Percentiles rank a stretch among this genome's conserved stretches.
phyloP scores from a whole-genome alignment of 2,113 vertebrate genomes.

The Martes martes region DNA sequence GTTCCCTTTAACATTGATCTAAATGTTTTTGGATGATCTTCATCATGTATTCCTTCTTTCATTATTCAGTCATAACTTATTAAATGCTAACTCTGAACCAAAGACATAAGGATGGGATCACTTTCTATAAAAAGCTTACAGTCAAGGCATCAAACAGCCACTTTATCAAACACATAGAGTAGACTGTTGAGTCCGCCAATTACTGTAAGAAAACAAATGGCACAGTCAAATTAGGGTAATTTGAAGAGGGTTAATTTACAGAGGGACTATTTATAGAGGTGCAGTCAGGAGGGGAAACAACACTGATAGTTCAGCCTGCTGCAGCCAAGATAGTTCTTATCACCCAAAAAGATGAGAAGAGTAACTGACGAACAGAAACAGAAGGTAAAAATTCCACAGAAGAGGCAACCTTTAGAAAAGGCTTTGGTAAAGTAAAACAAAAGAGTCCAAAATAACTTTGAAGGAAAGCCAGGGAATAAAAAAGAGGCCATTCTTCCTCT shows the following conservation, averaged over 20 bases:
- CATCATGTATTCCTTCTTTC: not conserved
- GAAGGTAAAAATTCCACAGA: not conserved
- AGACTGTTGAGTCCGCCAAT: not conserved
- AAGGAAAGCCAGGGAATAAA: not conserved
- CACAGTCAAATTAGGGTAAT: not conserved
- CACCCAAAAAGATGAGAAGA: not conserved
- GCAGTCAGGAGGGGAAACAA: not conserved
- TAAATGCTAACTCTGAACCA: not conserved
- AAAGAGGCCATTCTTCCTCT: not conserved
- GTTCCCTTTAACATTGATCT: not conserved
- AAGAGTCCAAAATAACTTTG: not conserved
- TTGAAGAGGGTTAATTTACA: not conserved
- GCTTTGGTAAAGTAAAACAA: not conserved
- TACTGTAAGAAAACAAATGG: not conserved
- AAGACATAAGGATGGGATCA: not conserved
- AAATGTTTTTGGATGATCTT: not conserved
- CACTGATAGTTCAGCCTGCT: not conserved
- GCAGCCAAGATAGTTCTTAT: not conserved
- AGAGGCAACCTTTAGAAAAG: not conserved
- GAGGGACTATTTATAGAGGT: not conserved
- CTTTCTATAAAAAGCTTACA: not conserved
- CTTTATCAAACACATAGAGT: not conserved
- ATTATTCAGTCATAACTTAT: not conserved
- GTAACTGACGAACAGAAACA: not conserved
- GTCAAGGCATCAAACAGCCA: not conserved